phyloP scores from a whole-genome alignment of 1,140 invertebrate genomes.

The Lordiphosa clarofinis region DNA sequence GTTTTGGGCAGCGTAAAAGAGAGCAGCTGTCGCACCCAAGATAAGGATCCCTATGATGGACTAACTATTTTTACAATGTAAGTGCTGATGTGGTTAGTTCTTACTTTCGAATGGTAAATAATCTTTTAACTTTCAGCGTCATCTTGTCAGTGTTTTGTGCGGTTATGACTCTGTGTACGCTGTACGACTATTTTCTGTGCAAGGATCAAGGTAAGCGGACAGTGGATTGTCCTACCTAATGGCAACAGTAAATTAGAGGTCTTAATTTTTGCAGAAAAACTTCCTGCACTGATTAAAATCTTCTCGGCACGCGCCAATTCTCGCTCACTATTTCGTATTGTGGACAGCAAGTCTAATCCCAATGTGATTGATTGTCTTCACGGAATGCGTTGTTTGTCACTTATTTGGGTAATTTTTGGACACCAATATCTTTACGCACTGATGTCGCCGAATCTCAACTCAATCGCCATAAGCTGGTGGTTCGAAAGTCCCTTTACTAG shows the following conservation, averaged over 20 bases:
- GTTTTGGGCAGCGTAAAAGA: slow-evolving; percentile 9
- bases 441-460: slow-evolving; percentile 20
- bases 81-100: slow-evolving; percentile 12
- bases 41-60: slow-evolving; percentile 21
- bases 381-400: slow-evolving; percentile 54
- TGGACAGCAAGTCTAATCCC: slow-evolving; percentile 35
- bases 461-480: slow-evolving; percentile 22
- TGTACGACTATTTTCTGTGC: slow-evolving; percentile 48
- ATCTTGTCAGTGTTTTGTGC: slow-evolving; percentile 22
- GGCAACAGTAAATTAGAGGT: too few relatives aligned
- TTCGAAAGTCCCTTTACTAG: slow-evolving; percentile 19
- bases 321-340: slow-evolving; percentile 35
- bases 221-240: not conserved
- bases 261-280: slow-evolving; percentile 10
- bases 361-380: slow-evolving; percentile 63
- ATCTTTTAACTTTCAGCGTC: slow-evolving; percentile 9
- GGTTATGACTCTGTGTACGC: slow-evolving; percentile 21
- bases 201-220: slow-evolving; percentile 30
- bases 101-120: not conserved
- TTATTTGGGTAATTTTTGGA: slow-evolving; percentile 54
- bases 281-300: slow-evolving; percentile 16
- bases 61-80: slow-evolving; percentile 47
- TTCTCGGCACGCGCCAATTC: slow-evolving; percentile 50
- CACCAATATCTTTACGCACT: slow-evolving; percentile 18
- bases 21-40: slow-evolving; percentile 14